Conservation (phyloP, 2,888 invertebrate species). For the Metallyticus violacea region DNA sequence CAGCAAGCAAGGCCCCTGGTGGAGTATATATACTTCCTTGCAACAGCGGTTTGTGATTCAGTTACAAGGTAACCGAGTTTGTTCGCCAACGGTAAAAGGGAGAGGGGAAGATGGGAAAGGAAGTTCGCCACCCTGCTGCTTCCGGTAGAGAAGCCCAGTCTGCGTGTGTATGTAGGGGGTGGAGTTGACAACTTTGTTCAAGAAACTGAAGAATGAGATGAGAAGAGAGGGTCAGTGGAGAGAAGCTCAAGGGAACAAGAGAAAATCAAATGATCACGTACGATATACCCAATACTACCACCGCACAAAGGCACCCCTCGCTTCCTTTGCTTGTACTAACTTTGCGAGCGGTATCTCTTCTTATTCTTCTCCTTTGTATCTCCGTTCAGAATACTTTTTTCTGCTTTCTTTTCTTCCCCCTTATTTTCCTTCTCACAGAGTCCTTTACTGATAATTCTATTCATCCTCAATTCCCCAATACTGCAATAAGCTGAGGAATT, state of each 20-base stretch:
- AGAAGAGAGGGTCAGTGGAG: not conserved
- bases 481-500: not conserved
- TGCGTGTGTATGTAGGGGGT: not conserved
- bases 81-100: not conserved
- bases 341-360: not conserved
- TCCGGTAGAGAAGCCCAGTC: not conserved
- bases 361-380: not conserved
- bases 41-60: constrained; percentile 3
- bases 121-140: not conserved
- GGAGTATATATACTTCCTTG: not conserved
- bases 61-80: constrained; percentile 14
- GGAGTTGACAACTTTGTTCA: constrained; percentile 1
- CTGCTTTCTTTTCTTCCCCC: not conserved
- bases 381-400: not conserved
- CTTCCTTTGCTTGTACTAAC: not conserved
- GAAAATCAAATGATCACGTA: not conserved
- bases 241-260: not conserved
- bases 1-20: not conserved
- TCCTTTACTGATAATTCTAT: not conserved
- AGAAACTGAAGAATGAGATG: not conserved
- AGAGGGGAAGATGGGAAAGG: not conserved
- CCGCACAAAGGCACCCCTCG: not conserved
- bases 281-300: not conserved
- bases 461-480: not conserved
- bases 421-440: not conserved